A percentile compares a stretch with the other conserved stretches of the same genome.
phyloP scores from a whole-genome alignment of 2,113 vertebrate species.

The Balaeniceps rex region DNA sequence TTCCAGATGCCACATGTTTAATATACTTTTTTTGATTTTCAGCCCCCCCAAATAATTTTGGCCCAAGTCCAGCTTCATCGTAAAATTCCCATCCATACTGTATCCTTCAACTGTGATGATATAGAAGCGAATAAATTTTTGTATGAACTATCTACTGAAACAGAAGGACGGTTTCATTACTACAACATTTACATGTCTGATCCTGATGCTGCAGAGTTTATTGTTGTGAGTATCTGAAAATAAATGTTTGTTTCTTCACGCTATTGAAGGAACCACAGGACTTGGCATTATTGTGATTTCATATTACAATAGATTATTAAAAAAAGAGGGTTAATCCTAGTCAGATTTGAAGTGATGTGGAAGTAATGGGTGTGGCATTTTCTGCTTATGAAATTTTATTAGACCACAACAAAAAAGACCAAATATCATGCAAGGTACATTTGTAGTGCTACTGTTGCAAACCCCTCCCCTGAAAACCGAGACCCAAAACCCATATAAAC shows the following conservation, averaged over 20 bases:
- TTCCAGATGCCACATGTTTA: neutral
- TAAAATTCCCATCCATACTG: slow-evolving; percentile 75
- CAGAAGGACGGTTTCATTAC: slow-evolving; percentile 74
- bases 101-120: slow-evolving; percentile 81
- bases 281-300: neutral
- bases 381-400: neutral
- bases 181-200: slow-evolving; percentile 57
- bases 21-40: neutral
- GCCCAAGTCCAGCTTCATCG: slow-evolving; percentile 39
- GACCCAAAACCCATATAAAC: neutral
- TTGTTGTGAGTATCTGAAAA: slow-evolving; percentile 63
- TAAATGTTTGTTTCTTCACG: neutral
- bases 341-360: neutral
- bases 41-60: slow-evolving; percentile 69
- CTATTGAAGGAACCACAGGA: neutral
- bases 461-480: neutral
- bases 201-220: neutral
- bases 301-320: neutral
- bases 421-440: neutral
- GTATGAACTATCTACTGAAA: slow-evolving; percentile 69
- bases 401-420: neutral
- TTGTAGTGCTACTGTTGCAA: neutral
- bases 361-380: neutral
- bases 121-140: slow-evolving; percentile 75
- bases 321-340: neutral